phyloP scores from a whole-genome alignment of 2,113 vertebrate species.

The Chaetodon trifascialis region DNA sequence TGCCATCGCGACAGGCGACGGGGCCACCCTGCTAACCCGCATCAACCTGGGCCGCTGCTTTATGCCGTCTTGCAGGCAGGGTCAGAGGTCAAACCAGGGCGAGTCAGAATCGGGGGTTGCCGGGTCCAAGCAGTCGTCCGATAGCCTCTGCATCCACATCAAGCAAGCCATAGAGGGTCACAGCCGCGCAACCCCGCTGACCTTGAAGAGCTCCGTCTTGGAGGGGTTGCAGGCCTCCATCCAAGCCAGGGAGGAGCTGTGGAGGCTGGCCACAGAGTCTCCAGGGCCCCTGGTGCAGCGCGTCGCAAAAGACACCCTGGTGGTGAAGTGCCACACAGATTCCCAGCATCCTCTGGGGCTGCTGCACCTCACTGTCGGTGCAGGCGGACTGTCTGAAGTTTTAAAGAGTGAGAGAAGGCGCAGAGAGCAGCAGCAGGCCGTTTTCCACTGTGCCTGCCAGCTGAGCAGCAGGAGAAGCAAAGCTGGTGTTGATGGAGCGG shows the following conservation, averaged over 20 bases:
- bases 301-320: constrained; percentile 84
- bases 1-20: constrained; percentile 86
- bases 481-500: background rate
- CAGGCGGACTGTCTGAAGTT: constrained; percentile 14
- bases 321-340: constrained; percentile 90
- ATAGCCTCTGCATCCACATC: constrained; percentile 90
- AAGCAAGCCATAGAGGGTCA: constrained; percentile 89
- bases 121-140: constrained; percentile 59
- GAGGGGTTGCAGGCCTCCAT: constrained; percentile 81
- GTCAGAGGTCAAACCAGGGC: constrained; percentile 75
- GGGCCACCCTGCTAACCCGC: constrained; percentile 86
- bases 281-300: constrained; percentile 92
- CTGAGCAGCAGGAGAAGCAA: constrained; percentile 26
- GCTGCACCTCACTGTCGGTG: constrained; percentile 88
- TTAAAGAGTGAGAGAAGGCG: constrained; percentile 59
- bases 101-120: constrained; percentile 34
- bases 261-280: constrained; percentile 90
- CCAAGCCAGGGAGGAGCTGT: constrained; percentile 88
- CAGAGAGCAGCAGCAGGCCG: constrained; percentile 1
- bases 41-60: constrained; percentile 92
- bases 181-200: constrained; percentile 86
- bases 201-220: constrained; percentile 90
- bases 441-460: constrained; percentile 79
- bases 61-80: constrained; percentile 84
- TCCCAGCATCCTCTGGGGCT: constrained; percentile 88